Conservation (phyloP, 1,140 invertebrate genomes). For the Aleiodes sp. region DNA sequence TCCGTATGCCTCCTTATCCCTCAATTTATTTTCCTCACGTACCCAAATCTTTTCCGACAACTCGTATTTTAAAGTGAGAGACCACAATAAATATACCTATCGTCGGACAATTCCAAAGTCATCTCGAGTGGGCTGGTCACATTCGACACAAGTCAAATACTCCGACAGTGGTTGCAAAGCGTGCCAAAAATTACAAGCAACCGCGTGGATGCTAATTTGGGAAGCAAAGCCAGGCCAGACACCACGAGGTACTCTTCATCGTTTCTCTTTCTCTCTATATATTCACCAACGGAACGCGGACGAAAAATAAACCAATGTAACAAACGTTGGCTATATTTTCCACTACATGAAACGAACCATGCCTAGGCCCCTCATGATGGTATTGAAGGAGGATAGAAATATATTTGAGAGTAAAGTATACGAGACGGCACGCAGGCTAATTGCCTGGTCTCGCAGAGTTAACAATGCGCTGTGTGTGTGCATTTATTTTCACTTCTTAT, state of each 20-base stretch:
- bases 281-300: conserved; percentile 16
- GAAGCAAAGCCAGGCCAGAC: conserved; percentile 50
- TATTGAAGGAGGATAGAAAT: not conserved
- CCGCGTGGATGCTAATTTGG: conserved; percentile 62
- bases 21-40: no score
- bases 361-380: not conserved
- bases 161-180: conserved; percentile 25
- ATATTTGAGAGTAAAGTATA: conserved; percentile 17
- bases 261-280: not conserved
- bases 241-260: conserved; percentile 55
- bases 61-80: no score
- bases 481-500: conserved; percentile 17
- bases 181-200: conserved; percentile 53
- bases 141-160: conserved; percentile 15
- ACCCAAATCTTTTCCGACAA: no score
- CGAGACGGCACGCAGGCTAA: conserved; percentile 41
- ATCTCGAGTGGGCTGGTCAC: not conserved
- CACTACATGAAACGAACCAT: conserved; percentile 19
- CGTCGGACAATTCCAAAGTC: no score
- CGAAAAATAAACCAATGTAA: not conserved
- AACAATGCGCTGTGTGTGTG: conserved; percentile 46
- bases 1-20: no score
- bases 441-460: conserved; percentile 41
- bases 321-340: not conserved
- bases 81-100: no score